Evolutionary conservation across 30 jellyfish, hydroid and myxozoan genomes (phyloP), one percentile per base, ranked within the genome.

Genomic region (Mastigias papua): DNA sequence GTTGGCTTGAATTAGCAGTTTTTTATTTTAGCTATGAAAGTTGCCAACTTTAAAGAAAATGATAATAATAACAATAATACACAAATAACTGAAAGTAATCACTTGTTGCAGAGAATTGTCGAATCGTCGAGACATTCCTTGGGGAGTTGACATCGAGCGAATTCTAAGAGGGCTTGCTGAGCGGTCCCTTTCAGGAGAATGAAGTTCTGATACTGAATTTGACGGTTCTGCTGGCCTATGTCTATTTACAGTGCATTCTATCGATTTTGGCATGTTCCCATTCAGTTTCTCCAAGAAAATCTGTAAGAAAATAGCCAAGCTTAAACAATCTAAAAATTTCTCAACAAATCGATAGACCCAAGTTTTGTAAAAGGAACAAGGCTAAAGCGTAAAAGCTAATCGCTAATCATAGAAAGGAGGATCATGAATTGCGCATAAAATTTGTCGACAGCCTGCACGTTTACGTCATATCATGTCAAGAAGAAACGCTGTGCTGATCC

Each of bases 271-370:
- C 54, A 92, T 66, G 31, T 61, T 62, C 17, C 98, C 98, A 70
- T 91, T 69, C 17, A 92, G 42, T 64, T 92, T 92, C 42, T 92
- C 95, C 57, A 92, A 88, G 33, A 92, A 92, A 34, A 92, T 87
- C 98, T 92, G 58, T 30, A 62, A 86, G 23, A 31, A 69, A 7
- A 46, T 6, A 46, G 60, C 8, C 60, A 46, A 46, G 16, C 8
- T 8, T 46, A 46, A 46, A n/a, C n/a, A n/a, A n/a, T n/a, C n/a
- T n/a, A n/a, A n/a, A n/a, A n/a, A n/a, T n/a, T n/a, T n/a, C n/a
- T n/a, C n/a, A n/a, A n/a, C n/a, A n/a, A n/a, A n/a, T n/a, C n/a
- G n/a, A n/a, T n/a, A n/a, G n/a, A n/a, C n/a, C n/a, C n/a, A n/a
- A n/a, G n/a, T n/a, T n/a, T n/a, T n/a, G n/a, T n/a, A n/a, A n/a